These are phyloP conservation scores for Netelia inedita DNA, from an alignment of 2,888 invertebrate species.

Conservation along the genomic window DNA sequence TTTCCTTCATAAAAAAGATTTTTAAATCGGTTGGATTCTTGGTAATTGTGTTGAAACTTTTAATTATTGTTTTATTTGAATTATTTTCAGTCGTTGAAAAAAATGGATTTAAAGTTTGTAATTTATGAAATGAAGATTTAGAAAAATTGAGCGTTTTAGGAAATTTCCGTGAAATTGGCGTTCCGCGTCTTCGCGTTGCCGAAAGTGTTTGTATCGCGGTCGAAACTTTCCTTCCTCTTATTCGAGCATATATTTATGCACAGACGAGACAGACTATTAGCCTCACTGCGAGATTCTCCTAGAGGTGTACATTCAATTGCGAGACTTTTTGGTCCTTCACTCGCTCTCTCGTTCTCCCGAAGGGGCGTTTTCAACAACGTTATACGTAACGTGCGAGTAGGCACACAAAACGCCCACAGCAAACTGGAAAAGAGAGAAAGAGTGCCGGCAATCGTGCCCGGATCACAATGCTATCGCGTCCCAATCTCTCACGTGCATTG, in stretches of 20 bases:
- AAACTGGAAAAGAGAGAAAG: slow-evolving; percentile 39
- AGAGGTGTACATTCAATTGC: slow-evolving; percentile 62
- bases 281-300: slow-evolving; percentile 48
- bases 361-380: slow-evolving; percentile 31
- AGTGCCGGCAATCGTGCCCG: slow-evolving; percentile 54
- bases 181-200: neutral
- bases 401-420: slow-evolving; percentile 57
- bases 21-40: too few species aligned
- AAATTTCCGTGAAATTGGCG: neutral
- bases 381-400: slow-evolving; percentile 45
- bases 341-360: neutral
- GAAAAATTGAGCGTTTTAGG: neutral
- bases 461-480: slow-evolving; percentile 71
- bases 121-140: neutral
- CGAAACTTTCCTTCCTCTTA: neutral
- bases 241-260: slow-evolving; percentile 8
- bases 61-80: too few species aligned
- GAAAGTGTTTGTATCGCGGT: neutral
- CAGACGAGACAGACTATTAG: slow-evolving; percentile 58
- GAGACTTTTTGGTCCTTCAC: slow-evolving; percentile 25
- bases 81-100: too few species aligned
- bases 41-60: too few species aligned
- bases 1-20: too few species aligned
- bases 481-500: slow-evolving; percentile 65
- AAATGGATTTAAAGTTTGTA: too few species aligned